Conservation (phyloP, 2,113 vertebrate genomes). For the Malurus alboscapulatus region DNA sequence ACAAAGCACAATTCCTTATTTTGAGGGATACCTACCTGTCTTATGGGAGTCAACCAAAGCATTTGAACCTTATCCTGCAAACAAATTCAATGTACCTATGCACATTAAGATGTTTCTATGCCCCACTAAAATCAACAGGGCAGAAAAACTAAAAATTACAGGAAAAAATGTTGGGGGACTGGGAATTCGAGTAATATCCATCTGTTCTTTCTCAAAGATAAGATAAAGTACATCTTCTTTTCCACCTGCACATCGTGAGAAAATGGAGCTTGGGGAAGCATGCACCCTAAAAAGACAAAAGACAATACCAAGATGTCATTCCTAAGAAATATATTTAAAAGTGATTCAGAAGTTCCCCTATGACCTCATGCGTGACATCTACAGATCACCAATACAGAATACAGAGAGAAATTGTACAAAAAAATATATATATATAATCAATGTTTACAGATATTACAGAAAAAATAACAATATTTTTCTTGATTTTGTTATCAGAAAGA, state of each 20-base stretch:
- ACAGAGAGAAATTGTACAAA: not conserved
- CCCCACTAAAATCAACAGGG: not conserved
- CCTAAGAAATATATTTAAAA: not conserved
- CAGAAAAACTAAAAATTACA: not conserved
- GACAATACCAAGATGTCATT: not conserved
- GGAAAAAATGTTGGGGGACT: not conserved
- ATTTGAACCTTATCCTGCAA: not conserved
- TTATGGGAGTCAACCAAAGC: not conserved
- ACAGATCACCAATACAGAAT: not conserved
- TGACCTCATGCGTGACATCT: not conserved
- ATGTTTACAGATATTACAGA: not conserved
- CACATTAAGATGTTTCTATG: not conserved
- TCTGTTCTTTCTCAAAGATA: not conserved
- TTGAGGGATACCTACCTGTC: not conserved
- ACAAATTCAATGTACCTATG: not conserved
- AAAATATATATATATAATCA: accelerated
- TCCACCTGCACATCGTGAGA: not conserved
- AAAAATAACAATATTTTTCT: not conserved
- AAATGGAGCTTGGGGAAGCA: not conserved
- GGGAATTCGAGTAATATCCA: not conserved
- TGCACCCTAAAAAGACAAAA: not conserved
- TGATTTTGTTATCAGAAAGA: not conserved
- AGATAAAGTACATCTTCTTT: not conserved
- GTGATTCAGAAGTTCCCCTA: not conserved
- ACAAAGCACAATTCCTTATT: not conserved